Base-by-base conservation (phyloP, 2,888 invertebrate genomes). In the Heliconius erato region DNA sequence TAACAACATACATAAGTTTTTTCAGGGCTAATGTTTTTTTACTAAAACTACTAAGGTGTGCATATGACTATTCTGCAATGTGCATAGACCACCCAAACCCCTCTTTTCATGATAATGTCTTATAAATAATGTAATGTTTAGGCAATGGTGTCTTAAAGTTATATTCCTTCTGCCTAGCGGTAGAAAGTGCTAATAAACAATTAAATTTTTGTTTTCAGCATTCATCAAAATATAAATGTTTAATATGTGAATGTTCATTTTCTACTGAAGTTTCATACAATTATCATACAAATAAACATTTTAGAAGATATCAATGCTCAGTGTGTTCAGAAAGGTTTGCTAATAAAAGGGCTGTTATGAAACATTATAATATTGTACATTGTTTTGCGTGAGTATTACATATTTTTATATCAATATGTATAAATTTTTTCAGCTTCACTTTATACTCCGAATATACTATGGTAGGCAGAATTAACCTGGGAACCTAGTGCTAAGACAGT, bases 261-360 rank as follows among this genome's bases (percentile, higher is more conserved):
- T 87, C 87, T 0, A 87, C 89, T 0, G 92, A 91, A 7, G 88
- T 94, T 0, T 91, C 94, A 0, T 93, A 86, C 84, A 93, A 91
- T 82, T 94, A 94, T 79, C 95, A 95, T 79, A 87, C 69, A 2
- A 89, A 89, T 76, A 92, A 89, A 82, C 95, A 95, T 80, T 86
- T 44, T 0, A 84, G 84, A 0, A 86, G 95, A 1, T 93, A 90
- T 74, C 87, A 91, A 79, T 94, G 94, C 68, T n/a, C 63, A 0
- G 84, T 85, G 1, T 94, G 94, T 72, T 28, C 54, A 0, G 85
- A 87, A 3, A 83, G 86, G 14, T 88, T 85, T 44, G 6, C 6
- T 1, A 93, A 89, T 78, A 91, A 91, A 78, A 83, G 91, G 0
- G 86, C 85, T 0, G 92, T 86, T 0, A 44, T 83, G 3, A 91